These are phyloP conservation scores for Acutogordius australiensis DNA, from an alignment of 2,888 invertebrate genomes.

Conservation along the genomic window DNA sequence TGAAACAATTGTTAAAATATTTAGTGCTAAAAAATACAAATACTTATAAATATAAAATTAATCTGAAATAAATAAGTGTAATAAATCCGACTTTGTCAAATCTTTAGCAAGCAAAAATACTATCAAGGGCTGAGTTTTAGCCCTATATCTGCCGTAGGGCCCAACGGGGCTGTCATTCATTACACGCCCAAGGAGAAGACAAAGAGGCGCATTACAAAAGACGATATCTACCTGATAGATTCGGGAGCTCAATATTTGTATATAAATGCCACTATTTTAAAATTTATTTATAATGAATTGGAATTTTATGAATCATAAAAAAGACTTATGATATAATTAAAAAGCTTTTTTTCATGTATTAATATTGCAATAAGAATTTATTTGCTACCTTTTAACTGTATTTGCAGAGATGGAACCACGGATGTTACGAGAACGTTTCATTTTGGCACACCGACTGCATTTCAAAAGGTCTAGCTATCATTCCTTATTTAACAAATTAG, in stretches of 20 bases:
- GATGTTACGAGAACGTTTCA: conserved; percentile 72
- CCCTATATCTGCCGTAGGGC: conserved; percentile 68
- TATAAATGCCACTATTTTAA: conserved; percentile 11
- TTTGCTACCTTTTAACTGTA: too few species aligned
- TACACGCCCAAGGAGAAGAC: conserved; percentile 43
- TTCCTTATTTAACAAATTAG: too few species aligned
- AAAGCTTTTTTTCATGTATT: neutral
- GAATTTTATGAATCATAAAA: neutral
- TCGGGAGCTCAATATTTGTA: conserved; percentile 70
- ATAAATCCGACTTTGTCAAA: too few species aligned
- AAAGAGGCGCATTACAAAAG: conserved; percentile 36
- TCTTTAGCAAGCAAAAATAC: conserved; percentile 39
- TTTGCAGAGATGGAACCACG: conserved; percentile 52
- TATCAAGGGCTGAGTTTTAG: conserved; percentile 56
- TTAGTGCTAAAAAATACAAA: too few species aligned
- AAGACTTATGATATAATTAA: neutral
- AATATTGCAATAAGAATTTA: too few species aligned
- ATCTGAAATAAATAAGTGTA: too few species aligned
- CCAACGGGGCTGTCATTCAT: conserved; percentile 73
- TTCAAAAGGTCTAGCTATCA: conserved; percentile 42
- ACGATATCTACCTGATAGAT: conserved; percentile 61
- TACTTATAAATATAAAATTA: too few species aligned
- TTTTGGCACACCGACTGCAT: conserved; percentile 42
- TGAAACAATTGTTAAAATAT: neutral
- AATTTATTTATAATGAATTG: neutral